Base-by-base conservation (phyloP, 2,797 vertebrate genomes). In the Lutjanus campechanus region DNA sequence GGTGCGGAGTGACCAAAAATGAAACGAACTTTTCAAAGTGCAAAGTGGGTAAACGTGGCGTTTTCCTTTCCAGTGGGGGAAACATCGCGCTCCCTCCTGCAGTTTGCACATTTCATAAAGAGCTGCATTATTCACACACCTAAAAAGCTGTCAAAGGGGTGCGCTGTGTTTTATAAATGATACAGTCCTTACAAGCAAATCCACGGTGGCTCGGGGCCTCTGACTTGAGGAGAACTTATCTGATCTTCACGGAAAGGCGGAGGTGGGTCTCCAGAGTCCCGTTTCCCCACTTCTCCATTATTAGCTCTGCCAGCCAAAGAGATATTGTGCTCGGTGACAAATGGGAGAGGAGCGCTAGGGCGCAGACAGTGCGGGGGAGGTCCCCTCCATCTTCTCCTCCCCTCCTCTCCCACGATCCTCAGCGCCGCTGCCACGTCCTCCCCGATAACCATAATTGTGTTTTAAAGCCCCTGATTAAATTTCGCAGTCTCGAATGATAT, bases 401-500 rank as follows among this genome's bases (percentile, higher is more conserved):
- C 56, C 56, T 3, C 41, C 54, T 20, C 80, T 53, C 62, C 61
- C 61, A 43, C 22, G 6, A 69, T 70, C 46, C 22, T 0, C 5
- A 59, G 61, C 40, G 61, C 69, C 6, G 59, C 83, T 5, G 66
- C 82, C 22, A 40, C 43, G 85, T 93, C 91, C 83, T 90, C 79
- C 71, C 82, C 55, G 87, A 92, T 93, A 94, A 94, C 92, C 79
- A 88, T 94, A 94, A 94, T 93, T 90, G 87, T 84, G 85, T 95
- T 94, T 94, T 89, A 92, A 94, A 92, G 84, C 85, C 91, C 87
- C 91, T 90, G 93, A 95, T 95, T 92, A 93, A 93, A 95, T 95
- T 93, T 87, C 8, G 11, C 81, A 82, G 90, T 93, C 93, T 92
- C 87, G 61, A 87, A 91, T 91, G 88, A 92, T 92, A 94, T 94